Percentiles rank a stretch among this genome's conserved stretches.
Evolutionary conservation across 1,140 invertebrate genomes (phyloP).

Genomic region (Heliconius nattereri): DNA sequence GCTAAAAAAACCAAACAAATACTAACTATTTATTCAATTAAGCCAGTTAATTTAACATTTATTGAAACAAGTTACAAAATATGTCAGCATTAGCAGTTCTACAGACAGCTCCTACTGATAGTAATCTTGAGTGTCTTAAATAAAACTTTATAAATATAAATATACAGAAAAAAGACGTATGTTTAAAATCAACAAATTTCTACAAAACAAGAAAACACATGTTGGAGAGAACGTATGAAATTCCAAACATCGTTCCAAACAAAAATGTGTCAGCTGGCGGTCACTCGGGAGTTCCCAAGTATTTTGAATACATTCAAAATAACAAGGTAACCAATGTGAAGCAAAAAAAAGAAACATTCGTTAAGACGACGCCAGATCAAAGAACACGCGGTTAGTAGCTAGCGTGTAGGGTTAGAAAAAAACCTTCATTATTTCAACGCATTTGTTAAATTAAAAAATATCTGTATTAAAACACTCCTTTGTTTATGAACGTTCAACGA

Average conservation of each 20-base stretch:
- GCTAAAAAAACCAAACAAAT: no score
- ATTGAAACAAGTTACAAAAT: no score
- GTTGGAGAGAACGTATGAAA: not conserved
- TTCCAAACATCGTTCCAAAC: not conserved
- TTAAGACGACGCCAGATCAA: slow-evolving; percentile 16
- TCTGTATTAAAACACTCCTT: no score
- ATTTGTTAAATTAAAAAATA: no score
- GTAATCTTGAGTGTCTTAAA: no score
- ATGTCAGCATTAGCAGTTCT: no score
- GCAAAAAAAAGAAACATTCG: not conserved
- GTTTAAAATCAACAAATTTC: not conserved
- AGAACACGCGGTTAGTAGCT: not conserved
- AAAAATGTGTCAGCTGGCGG: slow-evolving; percentile 9
- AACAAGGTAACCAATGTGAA: not conserved
- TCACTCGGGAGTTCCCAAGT: not conserved
- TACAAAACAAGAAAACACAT: not conserved
- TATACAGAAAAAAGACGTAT: not conserved
- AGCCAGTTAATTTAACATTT: no score
- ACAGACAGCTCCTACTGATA: no score
- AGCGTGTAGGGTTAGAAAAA: not conserved
- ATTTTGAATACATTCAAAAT: slow-evolving; percentile 9
- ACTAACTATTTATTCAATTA: no score
- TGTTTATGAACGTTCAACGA: no score
- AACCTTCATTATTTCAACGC: not conserved
- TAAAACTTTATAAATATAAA: no score